phyloP scores from a whole-genome alignment of 1,140 invertebrate species.

The Pseudobourletiella spinata region DNA sequence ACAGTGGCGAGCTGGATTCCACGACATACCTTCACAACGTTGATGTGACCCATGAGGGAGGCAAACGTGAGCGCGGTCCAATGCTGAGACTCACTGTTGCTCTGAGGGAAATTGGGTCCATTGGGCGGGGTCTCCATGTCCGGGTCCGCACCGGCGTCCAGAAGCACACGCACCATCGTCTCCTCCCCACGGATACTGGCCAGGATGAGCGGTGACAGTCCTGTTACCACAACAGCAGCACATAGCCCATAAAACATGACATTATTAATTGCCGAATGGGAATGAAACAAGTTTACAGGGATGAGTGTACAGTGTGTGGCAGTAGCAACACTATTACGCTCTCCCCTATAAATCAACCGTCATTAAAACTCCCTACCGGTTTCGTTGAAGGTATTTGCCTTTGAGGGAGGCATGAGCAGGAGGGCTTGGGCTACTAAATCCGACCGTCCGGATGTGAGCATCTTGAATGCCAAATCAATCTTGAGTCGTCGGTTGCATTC shows the following conservation, averaged over 20 bases:
- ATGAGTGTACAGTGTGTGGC: too few species aligned
- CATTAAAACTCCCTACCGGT: slow-evolving; percentile 14
- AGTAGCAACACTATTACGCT: too few species aligned
- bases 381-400: slow-evolving; percentile 43
- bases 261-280: too few species aligned
- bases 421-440: slow-evolving; percentile 70
- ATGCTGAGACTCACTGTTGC: slow-evolving; percentile 62
- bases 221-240: slow-evolving; percentile 2
- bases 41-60: slow-evolving; percentile 48
- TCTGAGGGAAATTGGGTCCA: slow-evolving; percentile 38
- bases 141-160: slow-evolving; percentile 67
- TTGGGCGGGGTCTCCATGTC: slow-evolving; percentile 59
- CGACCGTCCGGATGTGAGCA: slow-evolving; percentile 61
- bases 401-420: slow-evolving; percentile 59
- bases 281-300: background rate
- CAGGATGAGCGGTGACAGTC: slow-evolving; percentile 29
- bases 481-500: slow-evolving; percentile 55
- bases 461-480: slow-evolving; percentile 66
- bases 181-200: slow-evolving; percentile 63
- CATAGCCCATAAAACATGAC: too few species aligned
- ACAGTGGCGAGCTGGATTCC: too few species aligned
- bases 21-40: slow-evolving; percentile 38
- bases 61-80: slow-evolving; percentile 69
- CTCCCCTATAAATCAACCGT: too few species aligned
- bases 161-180: slow-evolving; percentile 53